These are phyloP conservation scores for Nerophis lumbriciformis DNA, from an alignment of 2,113 vertebrate genomes.

Conservation along the genomic window DNA sequence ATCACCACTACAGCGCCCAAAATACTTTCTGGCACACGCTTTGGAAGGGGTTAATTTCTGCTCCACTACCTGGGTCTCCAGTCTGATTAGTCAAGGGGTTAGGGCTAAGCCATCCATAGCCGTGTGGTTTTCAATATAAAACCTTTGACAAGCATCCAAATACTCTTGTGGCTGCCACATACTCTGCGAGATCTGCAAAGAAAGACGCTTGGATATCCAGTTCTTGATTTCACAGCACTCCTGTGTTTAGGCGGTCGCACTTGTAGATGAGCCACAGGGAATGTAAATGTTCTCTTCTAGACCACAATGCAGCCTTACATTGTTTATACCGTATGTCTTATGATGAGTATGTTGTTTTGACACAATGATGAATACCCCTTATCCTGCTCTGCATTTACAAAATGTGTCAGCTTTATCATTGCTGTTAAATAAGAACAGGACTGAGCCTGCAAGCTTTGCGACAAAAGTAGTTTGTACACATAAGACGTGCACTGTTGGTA, in stretches of 20 bases:
- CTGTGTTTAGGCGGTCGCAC: slow-evolving; percentile 50
- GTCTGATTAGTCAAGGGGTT: slow-evolving; percentile 55
- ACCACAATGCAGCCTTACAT: slow-evolving; percentile 14
- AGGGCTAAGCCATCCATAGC: slow-evolving; percentile 35
- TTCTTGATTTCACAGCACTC: slow-evolving; percentile 35
- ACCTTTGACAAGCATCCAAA: slow-evolving; percentile 56
- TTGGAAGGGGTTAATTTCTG: slow-evolving; percentile 13
- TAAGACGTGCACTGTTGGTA: slow-evolving; percentile 28
- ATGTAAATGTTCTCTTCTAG: slow-evolving; percentile 43
- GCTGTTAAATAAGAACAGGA: slow-evolving; percentile 40
- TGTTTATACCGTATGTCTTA: slow-evolving; percentile 17
- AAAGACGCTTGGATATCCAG: slow-evolving; percentile 24
- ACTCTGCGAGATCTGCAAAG: slow-evolving; percentile 38
- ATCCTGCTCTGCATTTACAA: background rate
- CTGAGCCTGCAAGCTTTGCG: slow-evolving; percentile 26
- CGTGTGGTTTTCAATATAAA: slow-evolving; percentile 62
- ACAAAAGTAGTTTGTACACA: slow-evolving; percentile 49
- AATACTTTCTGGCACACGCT: slow-evolving; percentile 14
- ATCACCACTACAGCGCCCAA: slow-evolving; percentile 25
- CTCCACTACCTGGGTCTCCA: slow-evolving; percentile 52
- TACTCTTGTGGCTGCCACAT: slow-evolving; percentile 47
- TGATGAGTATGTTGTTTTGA: slow-evolving; percentile 25
- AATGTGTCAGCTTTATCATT: background rate
- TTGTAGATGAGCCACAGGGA: slow-evolving; percentile 54
- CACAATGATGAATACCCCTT: slow-evolving; percentile 38